Evolutionary conservation across 2,113 vertebrate species (phyloP).

Genomic region (Apistogramma diplotaenia): DNA sequence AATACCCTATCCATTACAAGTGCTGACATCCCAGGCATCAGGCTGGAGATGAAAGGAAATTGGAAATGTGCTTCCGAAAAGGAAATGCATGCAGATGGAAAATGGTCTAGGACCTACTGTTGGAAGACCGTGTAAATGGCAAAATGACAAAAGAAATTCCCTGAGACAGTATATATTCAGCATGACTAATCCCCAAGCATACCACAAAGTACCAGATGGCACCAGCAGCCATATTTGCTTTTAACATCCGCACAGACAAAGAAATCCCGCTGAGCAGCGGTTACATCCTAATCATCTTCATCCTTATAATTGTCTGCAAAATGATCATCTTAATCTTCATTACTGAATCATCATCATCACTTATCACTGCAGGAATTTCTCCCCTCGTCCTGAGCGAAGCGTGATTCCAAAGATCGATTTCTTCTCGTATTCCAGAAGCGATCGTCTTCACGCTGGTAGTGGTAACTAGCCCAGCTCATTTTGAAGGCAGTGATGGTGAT

Average conservation of each 20-base stretch:
- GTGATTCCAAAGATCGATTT: neutral
- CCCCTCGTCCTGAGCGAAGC: neutral
- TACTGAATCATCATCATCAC: slow-evolving; percentile 20
- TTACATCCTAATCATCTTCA: neutral
- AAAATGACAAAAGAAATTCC: slow-evolving; percentile 53
- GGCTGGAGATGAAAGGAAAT: slow-evolving; percentile 30
- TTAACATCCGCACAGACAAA: slow-evolving; percentile 23
- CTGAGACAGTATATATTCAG: slow-evolving; percentile 45
- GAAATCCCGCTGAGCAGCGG: slow-evolving; percentile 9
- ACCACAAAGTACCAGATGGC: slow-evolving; percentile 55
- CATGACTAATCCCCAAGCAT: slow-evolving; percentile 42
- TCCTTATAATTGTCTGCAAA: slow-evolving; percentile 1
- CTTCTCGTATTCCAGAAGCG: neutral
- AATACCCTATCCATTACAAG: slow-evolving; percentile 26
- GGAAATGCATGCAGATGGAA: slow-evolving; percentile 46
- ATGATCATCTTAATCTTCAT: slow-evolving; percentile 42
- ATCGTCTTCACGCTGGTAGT: neutral
- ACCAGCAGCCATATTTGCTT: slow-evolving; percentile 32
- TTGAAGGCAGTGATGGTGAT: neutral
- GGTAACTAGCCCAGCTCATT: neutral
- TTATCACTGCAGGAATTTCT: slow-evolving; percentile 6
- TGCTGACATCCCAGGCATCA: slow-evolving; percentile 31
- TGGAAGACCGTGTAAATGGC: slow-evolving; percentile 16
- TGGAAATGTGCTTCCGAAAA: slow-evolving; percentile 30
- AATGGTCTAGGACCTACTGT: slow-evolving; percentile 1